Conservation (phyloP, 1,140 invertebrate genomes). For the Solenopsis fugax region DNA sequence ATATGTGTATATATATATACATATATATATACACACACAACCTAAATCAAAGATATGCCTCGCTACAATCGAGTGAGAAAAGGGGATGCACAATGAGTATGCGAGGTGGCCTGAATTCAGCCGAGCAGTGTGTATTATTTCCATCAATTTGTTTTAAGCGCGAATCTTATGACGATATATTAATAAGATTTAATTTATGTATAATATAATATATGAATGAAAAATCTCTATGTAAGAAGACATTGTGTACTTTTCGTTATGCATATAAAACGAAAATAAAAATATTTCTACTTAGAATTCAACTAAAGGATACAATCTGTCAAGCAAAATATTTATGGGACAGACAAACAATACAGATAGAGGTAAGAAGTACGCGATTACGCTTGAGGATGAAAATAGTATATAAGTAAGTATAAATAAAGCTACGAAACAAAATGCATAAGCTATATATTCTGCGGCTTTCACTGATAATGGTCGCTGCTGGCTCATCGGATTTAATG, state of each 20-base stretch:
- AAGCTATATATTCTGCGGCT: conserved; percentile 79
- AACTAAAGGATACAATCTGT: conserved; percentile 69
- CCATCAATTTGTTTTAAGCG: conserved; percentile 1
- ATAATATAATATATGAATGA: not conserved
- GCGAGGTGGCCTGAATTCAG: conserved; percentile 82
- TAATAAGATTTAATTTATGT: conserved; percentile 16
- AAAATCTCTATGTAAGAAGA: conserved; percentile 10
- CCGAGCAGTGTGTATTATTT: conserved; percentile 74
- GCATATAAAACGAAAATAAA: conserved; percentile 68
- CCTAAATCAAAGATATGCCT: conserved; percentile 81
- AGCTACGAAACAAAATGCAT: conserved; percentile 68
- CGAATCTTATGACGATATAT: conserved; percentile 16
- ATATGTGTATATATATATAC: conserved; percentile 66
- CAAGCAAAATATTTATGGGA: conserved; percentile 71
- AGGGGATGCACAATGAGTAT: conserved; percentile 87
- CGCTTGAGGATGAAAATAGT: conserved; percentile 75
- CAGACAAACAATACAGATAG: conserved; percentile 70
- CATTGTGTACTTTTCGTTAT: conserved; percentile 1
- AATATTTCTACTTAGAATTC: conserved; percentile 64
- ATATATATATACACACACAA: too few species aligned
- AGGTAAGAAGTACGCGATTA: conserved; percentile 58
- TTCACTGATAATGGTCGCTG: conserved; percentile 87
- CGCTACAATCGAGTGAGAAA: conserved; percentile 82
- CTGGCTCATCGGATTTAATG: conserved; percentile 83
- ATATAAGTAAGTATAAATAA: conserved; percentile 73